These are phyloP conservation scores for Tautogolabrus adspersus DNA, from an alignment of 2,113 vertebrate genomes.

Conservation along the genomic window DNA sequence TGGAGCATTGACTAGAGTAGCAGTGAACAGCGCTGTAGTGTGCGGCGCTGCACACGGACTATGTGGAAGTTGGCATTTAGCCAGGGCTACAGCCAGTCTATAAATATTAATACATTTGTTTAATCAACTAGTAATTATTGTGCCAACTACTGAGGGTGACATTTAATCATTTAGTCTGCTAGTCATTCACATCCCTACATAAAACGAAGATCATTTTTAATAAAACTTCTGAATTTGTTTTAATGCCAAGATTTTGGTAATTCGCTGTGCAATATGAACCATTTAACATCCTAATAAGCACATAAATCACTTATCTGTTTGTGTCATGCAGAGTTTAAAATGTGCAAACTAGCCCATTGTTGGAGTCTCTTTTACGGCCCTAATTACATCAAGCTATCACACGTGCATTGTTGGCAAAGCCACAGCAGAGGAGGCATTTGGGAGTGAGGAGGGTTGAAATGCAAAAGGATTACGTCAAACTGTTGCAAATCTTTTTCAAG, in stretches of 20 bases:
- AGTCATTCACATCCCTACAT: no score
- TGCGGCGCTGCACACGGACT: no score
- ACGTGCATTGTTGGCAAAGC: slow-evolving; percentile 59
- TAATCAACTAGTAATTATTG: no score
- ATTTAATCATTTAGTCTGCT: no score
- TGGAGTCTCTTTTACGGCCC: slow-evolving; percentile 51
- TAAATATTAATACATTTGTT: no score
- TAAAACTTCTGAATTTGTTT: not conserved
- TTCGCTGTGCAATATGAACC: slow-evolving; percentile 13
- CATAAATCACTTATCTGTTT: slow-evolving; percentile 43
- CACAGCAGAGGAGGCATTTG: slow-evolving; percentile 62
- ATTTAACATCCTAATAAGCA: slow-evolving; percentile 21
- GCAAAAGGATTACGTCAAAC: slow-evolving; percentile 79
- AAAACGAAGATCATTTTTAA: not conserved
- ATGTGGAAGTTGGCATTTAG: no score
- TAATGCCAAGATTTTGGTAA: not conserved
- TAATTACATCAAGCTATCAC: slow-evolving; percentile 71
- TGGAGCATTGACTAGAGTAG: no score
- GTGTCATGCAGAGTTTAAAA: slow-evolving; percentile 33
- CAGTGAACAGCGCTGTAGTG: no score
- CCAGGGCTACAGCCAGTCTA: no score
- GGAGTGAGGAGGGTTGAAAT: slow-evolving; percentile 72
- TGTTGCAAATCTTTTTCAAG: slow-evolving; percentile 81
- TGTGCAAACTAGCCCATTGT: slow-evolving; percentile 56
- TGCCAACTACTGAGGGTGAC: no score